phyloP scores from a whole-genome alignment of 2,888 invertebrate genomes.

The Apomyelois bistriatella region DNA sequence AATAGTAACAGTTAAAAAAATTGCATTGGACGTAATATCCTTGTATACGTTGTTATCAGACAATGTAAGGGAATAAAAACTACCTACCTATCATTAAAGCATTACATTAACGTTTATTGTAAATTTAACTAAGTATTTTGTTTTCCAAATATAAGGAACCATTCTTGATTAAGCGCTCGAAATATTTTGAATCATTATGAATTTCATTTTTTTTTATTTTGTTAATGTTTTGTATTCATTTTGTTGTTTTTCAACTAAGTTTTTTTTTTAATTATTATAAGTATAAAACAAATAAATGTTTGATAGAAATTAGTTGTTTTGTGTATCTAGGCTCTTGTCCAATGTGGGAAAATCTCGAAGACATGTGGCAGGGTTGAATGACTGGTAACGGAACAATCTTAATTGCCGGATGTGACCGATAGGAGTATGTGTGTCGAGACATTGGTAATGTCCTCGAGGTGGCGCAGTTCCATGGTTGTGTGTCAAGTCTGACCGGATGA shows the following conservation, averaged over 20 bases:
- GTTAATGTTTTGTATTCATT: constrained; percentile 9
- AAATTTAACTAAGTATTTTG: no score
- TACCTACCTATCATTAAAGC: no score
- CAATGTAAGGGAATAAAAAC: no score
- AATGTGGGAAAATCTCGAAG: constrained; percentile 52
- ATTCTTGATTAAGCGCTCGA: no score
- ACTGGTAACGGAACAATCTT: constrained; percentile 57
- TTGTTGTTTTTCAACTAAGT: constrained; percentile 21
- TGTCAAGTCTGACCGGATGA: constrained; percentile 68
- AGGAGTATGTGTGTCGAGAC: constrained; percentile 68
- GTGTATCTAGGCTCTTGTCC: constrained; percentile 31
- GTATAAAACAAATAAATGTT: constrained; percentile 32
- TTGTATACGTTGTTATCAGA: no score
- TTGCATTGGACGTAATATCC: no score
- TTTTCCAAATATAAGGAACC: no score
- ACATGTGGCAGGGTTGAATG: constrained; percentile 63
- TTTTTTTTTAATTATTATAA: constrained; percentile 23
- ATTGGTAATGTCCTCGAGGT: constrained; percentile 65
- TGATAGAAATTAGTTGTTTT: constrained; percentile 32
- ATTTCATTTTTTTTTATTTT: not conserved
- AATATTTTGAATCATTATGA: not conserved
- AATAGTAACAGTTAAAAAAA: no score
- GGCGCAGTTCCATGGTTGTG: constrained; percentile 69
- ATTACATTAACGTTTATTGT: no score
- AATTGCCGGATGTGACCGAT: constrained; percentile 64